phyloP scores from a whole-genome alignment of 2,797 vertebrate species.

The Nannoperca australis region DNA sequence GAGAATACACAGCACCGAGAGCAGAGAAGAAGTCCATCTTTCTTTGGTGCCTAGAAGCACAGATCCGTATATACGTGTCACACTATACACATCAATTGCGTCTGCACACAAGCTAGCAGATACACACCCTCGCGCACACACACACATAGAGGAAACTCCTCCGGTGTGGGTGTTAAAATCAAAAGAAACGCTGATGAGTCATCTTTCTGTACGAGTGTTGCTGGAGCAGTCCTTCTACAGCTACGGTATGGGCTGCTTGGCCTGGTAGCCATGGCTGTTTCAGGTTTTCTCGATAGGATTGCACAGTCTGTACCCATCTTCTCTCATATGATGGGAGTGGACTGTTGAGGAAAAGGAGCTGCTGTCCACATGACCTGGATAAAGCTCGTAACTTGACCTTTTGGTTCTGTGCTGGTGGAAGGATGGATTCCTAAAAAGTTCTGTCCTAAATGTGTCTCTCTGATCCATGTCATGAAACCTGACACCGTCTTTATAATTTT shows the following conservation, averaged over 20 bases:
- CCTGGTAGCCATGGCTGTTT: slow-evolving; percentile 54
- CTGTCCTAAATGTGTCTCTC: slow-evolving; percentile 18
- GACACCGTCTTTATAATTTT: slow-evolving; percentile 19
- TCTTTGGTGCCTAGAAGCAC: slow-evolving; percentile 35
- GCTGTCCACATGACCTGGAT: not conserved
- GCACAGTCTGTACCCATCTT: slow-evolving; percentile 35
- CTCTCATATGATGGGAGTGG: slow-evolving; percentile 38
- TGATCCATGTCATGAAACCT: slow-evolving; percentile 34
- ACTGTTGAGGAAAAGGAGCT: slow-evolving; percentile 21
- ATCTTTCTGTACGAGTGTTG: slow-evolving; percentile 76
- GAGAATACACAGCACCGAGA: slow-evolving; percentile 29
- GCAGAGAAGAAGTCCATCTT: slow-evolving; percentile 37
- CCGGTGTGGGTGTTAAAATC: slow-evolving; percentile 79
- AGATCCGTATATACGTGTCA: slow-evolving; percentile 36
- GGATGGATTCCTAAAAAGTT: slow-evolving; percentile 14
- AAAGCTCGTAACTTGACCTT: slow-evolving; percentile 8
- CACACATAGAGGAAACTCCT: slow-evolving; percentile 80
- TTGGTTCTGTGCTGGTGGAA: not conserved
- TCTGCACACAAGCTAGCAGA: slow-evolving; percentile 56
- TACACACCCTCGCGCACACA: slow-evolving; percentile 37
- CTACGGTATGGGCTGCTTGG: slow-evolving; percentile 51
- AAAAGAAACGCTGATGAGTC: slow-evolving; percentile 85
- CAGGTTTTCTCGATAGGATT: slow-evolving; percentile 56
- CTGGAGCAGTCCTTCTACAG: slow-evolving; percentile 64
- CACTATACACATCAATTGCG: slow-evolving; percentile 54